Conservation (phyloP, 2,888 invertebrate genomes). For the Chrysina gloriosa region DNA sequence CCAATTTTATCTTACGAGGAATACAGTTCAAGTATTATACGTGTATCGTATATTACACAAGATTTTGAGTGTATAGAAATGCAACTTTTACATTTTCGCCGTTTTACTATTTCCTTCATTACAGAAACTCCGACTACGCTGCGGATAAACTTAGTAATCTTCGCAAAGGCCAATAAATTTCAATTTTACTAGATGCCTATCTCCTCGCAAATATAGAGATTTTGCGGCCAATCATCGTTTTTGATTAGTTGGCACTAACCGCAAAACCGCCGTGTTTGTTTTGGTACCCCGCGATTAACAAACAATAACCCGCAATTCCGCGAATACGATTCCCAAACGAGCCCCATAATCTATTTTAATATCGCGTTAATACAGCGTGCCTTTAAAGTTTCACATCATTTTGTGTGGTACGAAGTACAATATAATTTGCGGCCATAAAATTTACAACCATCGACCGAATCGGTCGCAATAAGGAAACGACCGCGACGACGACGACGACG, state of each 20-base stretch:
- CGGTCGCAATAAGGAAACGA: constrained; percentile 24
- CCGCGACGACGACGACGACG: not conserved
- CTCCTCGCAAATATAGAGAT: no score
- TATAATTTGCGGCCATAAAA: constrained; percentile 22
- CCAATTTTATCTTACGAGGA: no score
- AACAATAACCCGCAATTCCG: not conserved
- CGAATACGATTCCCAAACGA: not conserved
- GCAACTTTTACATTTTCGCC: no score
- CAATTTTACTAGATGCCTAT: no score
- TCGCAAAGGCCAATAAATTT: no score
- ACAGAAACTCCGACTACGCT: no score
- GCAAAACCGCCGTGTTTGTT: constrained; percentile 4
- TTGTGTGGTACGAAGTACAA: not conserved
- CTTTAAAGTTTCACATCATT: not conserved
- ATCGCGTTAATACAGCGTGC: not conserved
- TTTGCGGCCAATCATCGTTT: not conserved
- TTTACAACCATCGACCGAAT: constrained; percentile 8
- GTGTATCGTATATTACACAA: no score
- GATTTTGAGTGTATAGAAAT: no score
- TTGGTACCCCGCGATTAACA: not conserved
- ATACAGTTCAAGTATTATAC: no score
- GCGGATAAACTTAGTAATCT: no score
- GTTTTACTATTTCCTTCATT: no score
- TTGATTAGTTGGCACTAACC: constrained; percentile 1
- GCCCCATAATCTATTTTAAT: constrained; percentile 2